phyloP scores from a whole-genome alignment of 2,797 vertebrate genomes.

The Botia almorhae region DNA sequence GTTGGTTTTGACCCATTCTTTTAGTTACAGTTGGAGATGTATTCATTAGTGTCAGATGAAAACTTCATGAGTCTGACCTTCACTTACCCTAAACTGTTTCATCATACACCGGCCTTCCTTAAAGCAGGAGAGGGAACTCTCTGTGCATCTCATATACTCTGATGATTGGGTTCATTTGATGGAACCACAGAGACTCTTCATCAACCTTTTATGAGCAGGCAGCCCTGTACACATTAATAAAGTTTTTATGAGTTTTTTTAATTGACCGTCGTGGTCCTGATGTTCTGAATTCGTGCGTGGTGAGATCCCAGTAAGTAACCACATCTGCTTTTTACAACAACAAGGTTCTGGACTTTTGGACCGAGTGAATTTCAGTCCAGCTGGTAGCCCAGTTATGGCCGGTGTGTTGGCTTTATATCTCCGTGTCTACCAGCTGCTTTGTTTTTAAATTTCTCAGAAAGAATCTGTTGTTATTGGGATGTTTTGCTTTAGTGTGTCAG shows the following conservation, averaged over 20 bases:
- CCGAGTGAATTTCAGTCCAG: not conserved
- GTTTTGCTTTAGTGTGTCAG: no score
- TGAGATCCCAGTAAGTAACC: not conserved
- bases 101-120: not conserved
- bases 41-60: not conserved
- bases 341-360: not conserved
- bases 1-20: not conserved
- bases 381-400: not conserved
- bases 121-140: not conserved
- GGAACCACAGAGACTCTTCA: not conserved
- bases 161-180: not conserved
- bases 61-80: not conserved
- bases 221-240: not conserved
- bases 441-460: not conserved
- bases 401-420: not conserved
- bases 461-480: no score
- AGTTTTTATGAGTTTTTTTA: constrained; percentile 7
- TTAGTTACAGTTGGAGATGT: not conserved
- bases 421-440: not conserved
- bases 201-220: not conserved
- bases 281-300: not conserved
- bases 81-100: not conserved
- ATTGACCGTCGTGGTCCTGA: not conserved
- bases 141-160: not conserved
- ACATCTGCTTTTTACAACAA: not conserved